Conservation (phyloP, 2,797 vertebrate species). For the Thripadectes ignobilis region DNA sequence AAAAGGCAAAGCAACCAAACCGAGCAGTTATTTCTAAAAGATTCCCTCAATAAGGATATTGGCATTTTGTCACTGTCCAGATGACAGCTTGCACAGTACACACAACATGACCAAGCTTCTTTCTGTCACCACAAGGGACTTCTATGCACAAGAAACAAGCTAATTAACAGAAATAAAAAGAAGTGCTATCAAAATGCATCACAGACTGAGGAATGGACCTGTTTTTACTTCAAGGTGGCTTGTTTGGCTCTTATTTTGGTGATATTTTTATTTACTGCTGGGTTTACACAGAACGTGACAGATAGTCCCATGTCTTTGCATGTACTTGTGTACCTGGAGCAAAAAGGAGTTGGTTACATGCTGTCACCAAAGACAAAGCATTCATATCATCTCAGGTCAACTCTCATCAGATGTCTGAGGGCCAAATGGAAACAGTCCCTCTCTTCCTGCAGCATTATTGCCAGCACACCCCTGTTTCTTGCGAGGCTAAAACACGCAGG, state of each 20-base stretch:
- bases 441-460: not conserved
- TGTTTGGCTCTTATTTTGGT: not conserved
- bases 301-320: not conserved
- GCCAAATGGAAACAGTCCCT: not conserved
- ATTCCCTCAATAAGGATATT: not conserved
- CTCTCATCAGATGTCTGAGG: not conserved
- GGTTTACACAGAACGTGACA: not conserved
- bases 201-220: not conserved
- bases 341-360: not conserved
- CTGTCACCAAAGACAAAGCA: not conserved
- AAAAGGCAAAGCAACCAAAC: not conserved
- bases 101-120: not conserved
- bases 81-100: not conserved
- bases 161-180: not conserved
- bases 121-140: not conserved
- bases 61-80: not conserved
- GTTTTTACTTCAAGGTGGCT: not conserved
- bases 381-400: not conserved
- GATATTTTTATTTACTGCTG: not conserved
- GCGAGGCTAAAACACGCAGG: fast-evolving
- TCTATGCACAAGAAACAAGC: not conserved
- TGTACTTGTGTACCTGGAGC: not conserved
- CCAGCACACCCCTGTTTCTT: fast-evolving
- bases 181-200: not conserved
- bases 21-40: not conserved